These are phyloP conservation scores for Aphidoletes aphidimyza DNA, from an alignment of 2,888 invertebrate species.

Conservation along the genomic window DNA sequence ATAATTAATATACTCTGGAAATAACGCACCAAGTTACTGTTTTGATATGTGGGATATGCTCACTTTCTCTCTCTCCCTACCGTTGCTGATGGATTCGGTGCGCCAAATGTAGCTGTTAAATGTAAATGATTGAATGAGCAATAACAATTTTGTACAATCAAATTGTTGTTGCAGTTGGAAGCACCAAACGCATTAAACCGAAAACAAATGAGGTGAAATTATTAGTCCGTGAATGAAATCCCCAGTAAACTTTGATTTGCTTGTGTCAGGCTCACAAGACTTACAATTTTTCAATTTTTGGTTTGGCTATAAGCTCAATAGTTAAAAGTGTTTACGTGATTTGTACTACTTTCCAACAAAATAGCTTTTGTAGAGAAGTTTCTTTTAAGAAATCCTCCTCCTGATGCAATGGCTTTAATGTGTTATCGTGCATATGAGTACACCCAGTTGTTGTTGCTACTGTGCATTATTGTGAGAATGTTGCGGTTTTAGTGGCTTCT, in stretches of 20 bases:
- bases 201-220: too few relatives aligned
- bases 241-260: too few relatives aligned
- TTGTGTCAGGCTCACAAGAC: too few relatives aligned
- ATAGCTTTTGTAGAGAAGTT: not conserved
- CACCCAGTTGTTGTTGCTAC: not conserved
- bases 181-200: too few relatives aligned
- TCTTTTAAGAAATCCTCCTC: not conserved
- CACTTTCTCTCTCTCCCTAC: too few relatives aligned
- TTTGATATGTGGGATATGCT: too few relatives aligned
- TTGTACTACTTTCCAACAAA: not conserved
- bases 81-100: constrained; percentile 3
- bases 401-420: not conserved
- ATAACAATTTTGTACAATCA: not conserved
- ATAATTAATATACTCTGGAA: not conserved
- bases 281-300: constrained; percentile 17
- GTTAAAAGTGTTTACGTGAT: not conserved
- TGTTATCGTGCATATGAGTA: too few relatives aligned
- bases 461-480: constrained; percentile 20
- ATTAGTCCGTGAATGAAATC: too few relatives aligned
- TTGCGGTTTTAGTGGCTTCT: constrained; percentile 20
- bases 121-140: not conserved
- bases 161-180: not conserved
- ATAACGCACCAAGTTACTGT: not conserved
- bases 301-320: not conserved
- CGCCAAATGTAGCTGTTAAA: not conserved